These are phyloP conservation scores for Phrynocephalus forsythii DNA, from an alignment of 2,797 vertebrate species.

Conservation along the genomic window DNA sequence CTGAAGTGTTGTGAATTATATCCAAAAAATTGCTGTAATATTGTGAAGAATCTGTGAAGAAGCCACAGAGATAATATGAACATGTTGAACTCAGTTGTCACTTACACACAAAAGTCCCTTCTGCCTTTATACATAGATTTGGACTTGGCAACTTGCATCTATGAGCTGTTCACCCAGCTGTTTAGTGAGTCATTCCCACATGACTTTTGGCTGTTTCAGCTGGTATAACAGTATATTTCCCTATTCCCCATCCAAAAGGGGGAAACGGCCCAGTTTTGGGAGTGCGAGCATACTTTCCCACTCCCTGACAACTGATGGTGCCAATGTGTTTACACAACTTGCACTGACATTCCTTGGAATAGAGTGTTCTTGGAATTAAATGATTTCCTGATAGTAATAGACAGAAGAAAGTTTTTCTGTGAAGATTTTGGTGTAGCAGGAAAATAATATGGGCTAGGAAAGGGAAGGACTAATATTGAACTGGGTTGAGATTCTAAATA, in stretches of 20 bases:
- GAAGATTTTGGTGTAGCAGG: conserved; percentile 56
- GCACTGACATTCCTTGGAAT: background rate
- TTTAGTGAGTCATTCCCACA: conserved; percentile 37
- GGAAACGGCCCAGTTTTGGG: conserved; percentile 3
- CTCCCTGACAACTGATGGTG: conserved; percentile 32
- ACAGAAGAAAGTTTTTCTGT: conserved; percentile 55
- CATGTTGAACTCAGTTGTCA: background rate
- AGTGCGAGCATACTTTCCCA: conserved; percentile 58
- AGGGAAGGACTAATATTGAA: conserved; percentile 42
- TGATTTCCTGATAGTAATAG: conserved; percentile 15
- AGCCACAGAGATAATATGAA: background rate
- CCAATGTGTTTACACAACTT: conserved; percentile 40
- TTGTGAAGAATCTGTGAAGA: conserved; percentile 23
- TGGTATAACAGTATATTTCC: conserved; percentile 17
- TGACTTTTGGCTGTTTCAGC: conserved; percentile 25
- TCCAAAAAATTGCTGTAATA: background rate
- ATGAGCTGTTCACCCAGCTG: conserved; percentile 39
- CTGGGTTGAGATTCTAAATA: background rate
- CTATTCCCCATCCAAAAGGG: background rate
- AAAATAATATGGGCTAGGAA: conserved; percentile 37
- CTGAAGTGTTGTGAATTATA: background rate
- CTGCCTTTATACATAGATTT: conserved; percentile 13
- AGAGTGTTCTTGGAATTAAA: conserved; percentile 40
- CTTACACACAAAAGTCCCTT: background rate
- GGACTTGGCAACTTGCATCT: conserved; percentile 22